A percentile compares a stretch with the other conserved stretches of the same genome.
Evolutionary conservation across 2,888 invertebrate species (phyloP).

Genomic region (Emmelina monodactyla): DNA sequence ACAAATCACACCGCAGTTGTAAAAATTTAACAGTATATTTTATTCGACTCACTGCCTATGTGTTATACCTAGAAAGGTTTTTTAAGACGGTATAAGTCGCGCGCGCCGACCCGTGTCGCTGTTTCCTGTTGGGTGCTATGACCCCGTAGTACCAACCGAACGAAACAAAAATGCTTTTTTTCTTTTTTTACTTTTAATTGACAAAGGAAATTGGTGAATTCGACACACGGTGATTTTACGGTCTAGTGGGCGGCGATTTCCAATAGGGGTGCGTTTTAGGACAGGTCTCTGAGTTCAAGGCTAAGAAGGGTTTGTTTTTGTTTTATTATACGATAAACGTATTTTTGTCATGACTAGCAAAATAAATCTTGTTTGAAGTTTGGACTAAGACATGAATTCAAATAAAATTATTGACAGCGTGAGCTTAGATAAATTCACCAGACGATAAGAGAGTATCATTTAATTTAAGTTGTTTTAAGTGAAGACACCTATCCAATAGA

Average conservation of each 20-base stretch:
- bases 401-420: too few species aligned
- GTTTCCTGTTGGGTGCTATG: conserved; percentile 63
- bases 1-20: conserved; percentile 13
- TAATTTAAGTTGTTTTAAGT: too few species aligned
- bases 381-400: too few species aligned
- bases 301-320: too few species aligned
- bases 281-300: too few species aligned
- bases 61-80: conserved; percentile 46
- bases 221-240: conserved; percentile 43
- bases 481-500: too few species aligned
- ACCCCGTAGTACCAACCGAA: conserved; percentile 31
- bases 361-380: too few species aligned
- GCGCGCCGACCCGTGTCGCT: conserved; percentile 55
- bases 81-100: conserved; percentile 48
- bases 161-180: not conserved
- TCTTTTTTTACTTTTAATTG: not conserved
- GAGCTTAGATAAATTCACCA: too few species aligned
- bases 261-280: not conserved
- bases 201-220: conserved; percentile 54
- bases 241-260: conserved; percentile 25
- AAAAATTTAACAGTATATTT: conserved; percentile 25
- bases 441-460: too few species aligned
- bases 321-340: too few species aligned
- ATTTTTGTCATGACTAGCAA: too few species aligned
- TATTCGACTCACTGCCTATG: conserved; percentile 38